Evolutionary conservation across 37 sponge, comb jelly and placozoan species (phyloP), one percentile per base, ranked within the genome.

Genomic region (Ianthella basta): DNA sequence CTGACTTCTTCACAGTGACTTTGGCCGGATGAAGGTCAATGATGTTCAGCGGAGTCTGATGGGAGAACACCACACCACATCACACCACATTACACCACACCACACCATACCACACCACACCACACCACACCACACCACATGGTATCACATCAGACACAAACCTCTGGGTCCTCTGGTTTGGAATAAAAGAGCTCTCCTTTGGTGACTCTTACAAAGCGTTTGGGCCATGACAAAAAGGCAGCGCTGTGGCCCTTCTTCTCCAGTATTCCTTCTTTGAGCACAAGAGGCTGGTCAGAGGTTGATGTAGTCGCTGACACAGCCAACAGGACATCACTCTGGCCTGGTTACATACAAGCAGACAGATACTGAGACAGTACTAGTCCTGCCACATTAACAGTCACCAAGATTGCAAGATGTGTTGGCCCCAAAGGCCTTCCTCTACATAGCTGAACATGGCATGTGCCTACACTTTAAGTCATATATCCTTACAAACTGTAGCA

Each of bases 231-330:
- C 15, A 95, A 84, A 73, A 87, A 92, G 14, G 83, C 89, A 15
- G 86, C 88, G 83, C 69, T 69, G 69, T 95, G 95, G 13, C 95
- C 95, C 57, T 85, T 91, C 86, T 95, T 95, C 83, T 95, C 95
- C 44, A 95, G 79, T 27, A 89, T 33, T 29, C 93, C 95, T 53
- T 92, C 90, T 41, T 95, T 95, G 18, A 95, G 69, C 27, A 86
- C 80, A 37, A 54, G 37, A 3, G 54, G 15, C 0, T 36, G 41
- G 16, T 39, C 78, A 5, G 25, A 12, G 15, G 78, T 13, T 75
- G 78, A n/a, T 2, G 37, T 44, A 36, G 54, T 75, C 25, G 54
- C 78, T 41, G 50, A 44, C 50, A 44, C 50, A 44, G 78, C 78
- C 40, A 75, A 50, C 14, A 50, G 23, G 25, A 53, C 78, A 1